Evolutionary conservation across 2,888 invertebrate species (phyloP), one percentile per base, ranked within the genome.

Genomic region (Amiota minor): DNA sequence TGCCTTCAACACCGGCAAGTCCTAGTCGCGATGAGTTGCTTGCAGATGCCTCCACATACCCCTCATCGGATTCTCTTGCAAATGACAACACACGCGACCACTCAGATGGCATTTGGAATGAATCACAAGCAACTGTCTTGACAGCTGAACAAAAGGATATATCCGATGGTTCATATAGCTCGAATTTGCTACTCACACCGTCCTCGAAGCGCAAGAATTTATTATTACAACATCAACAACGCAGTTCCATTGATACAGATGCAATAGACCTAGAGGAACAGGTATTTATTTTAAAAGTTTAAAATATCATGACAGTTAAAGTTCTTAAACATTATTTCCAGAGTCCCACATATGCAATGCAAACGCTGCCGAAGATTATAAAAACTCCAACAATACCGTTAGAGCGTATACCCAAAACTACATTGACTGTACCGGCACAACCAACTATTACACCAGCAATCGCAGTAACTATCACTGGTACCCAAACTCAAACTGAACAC

Each of bases 81-180:
- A 95, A 95, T 80, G 95, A 95, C 87, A 81, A 92, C 69, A 94
- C 93, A 46, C 91, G 95, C 85, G 96, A 96, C 88, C 95, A 96
- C 89, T 96, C 96, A 65, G 96, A 96, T 87, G 95, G 95, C 69
- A 93, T 95, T 85, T 96, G 96, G 96, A 96, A 96, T 90, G 96
- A 96, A 90, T 96, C 96, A 12, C 96, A 96, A 90, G 94, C 94
- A 10, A 96, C 96, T 0, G 95, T 96, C 16, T 91, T 95, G 50
- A 95, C 94, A 4, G 92, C 93, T 1, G 95, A 95, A 35, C 87
- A 87, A 4, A 76, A 81, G 16, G 88, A 88, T 20, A 82, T 82
- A n/a, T 87, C 86, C 45, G 89, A 89, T 45, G 82, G 80, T 1
- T 91, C 92, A 77, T 87, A 91, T 65, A 90, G 92, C 69, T 81